These are phyloP conservation scores for Platygyra sinensis DNA, from an alignment of 64 coral and sea anemone species.

Conservation along the genomic window DNA sequence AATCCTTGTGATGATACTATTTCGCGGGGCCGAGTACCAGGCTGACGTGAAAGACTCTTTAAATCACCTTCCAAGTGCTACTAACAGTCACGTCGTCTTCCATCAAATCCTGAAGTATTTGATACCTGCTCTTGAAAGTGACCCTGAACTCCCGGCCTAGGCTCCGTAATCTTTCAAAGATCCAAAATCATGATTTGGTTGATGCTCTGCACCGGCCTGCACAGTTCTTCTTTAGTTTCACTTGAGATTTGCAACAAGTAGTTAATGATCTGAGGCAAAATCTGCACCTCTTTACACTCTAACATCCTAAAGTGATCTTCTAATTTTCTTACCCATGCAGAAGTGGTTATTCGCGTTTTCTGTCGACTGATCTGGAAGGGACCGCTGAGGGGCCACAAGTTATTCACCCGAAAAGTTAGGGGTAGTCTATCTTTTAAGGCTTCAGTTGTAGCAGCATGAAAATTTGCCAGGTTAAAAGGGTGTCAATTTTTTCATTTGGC, in stretches of 20 bases:
- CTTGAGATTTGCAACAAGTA: neutral
- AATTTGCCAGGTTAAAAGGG: no score
- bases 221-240: constrained; percentile 7
- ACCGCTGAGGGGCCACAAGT: no score
- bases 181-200: no score
- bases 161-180: constrained; percentile 2
- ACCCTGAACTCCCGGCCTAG: neutral
- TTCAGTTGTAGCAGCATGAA: no score
- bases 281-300: neutral
- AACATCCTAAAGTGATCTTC: constrained; percentile 23
- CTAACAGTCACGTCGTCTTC: neutral
- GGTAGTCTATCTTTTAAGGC: no score
- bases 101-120: constrained; percentile 14
- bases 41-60: neutral
- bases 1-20: neutral
- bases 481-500: no score
- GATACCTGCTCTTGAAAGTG: constrained; percentile 12
- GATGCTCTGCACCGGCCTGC: neutral
- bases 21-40: neutral
- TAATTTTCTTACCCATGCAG: neutral
- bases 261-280: neutral
- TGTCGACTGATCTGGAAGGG: neutral
- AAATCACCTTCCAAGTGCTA: neutral
- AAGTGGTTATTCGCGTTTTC: constrained; percentile 54
- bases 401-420: no score